A percentile compares a stretch with the other conserved stretches of the same genome.
phyloP scores from a whole-genome alignment of 2,113 vertebrate species.

The Astur gentilis region DNA sequence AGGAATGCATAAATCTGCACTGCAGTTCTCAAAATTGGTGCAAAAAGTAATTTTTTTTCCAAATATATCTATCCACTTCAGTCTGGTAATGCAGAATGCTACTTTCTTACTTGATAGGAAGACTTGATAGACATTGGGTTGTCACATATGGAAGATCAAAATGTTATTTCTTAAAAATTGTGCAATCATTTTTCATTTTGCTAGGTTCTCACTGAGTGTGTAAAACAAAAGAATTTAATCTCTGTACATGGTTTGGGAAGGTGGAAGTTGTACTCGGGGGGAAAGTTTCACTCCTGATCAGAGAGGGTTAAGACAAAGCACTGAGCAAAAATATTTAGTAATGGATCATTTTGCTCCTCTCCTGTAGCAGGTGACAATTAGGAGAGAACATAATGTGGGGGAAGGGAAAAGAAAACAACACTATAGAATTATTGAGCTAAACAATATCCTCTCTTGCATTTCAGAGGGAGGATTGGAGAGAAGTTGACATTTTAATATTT shows the following conservation, averaged over 20 bases:
- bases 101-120: background rate
- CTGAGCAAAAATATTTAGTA: background rate
- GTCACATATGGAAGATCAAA: background rate
- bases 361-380: background rate
- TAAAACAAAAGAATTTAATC: background rate
- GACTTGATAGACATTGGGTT: background rate
- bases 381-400: background rate
- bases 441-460: conserved; percentile 2
- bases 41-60: background rate
- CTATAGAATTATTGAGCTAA: background rate
- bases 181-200: background rate
- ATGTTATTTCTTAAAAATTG: background rate
- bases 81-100: background rate
- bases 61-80: background rate
- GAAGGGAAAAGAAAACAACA: background rate
- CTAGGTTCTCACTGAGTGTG: background rate
- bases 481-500: conserved; percentile 58
- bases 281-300: background rate
- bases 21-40: background rate
- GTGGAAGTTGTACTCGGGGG: background rate
- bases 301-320: background rate
- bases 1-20: background rate
- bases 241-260: background rate
- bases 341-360: background rate
- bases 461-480: background rate